Evolutionary conservation across 1,140 invertebrate species (phyloP).

Genomic region (Stratiolaelaps scimitus): DNA sequence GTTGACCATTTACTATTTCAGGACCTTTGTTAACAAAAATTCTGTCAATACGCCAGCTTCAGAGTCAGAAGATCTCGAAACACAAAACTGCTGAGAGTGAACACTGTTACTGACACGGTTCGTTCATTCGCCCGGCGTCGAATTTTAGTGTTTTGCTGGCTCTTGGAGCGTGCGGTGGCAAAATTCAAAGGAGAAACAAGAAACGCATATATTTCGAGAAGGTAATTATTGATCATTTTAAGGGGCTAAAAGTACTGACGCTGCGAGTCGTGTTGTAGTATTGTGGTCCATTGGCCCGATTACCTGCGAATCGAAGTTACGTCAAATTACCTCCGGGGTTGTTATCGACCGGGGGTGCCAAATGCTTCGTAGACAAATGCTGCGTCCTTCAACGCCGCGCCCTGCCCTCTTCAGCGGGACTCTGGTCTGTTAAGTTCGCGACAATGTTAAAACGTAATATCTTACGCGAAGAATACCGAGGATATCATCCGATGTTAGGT

Average conservation of each 20-base stretch:
- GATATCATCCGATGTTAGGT: too few relatives aligned
- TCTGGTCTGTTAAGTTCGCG: too few relatives aligned
- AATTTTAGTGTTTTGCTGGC: not conserved
- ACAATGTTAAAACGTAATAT: too few relatives aligned
- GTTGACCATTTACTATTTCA: not conserved
- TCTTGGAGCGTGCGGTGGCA: not conserved
- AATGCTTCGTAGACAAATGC: constrained; percentile 11
- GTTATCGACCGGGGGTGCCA: constrained; percentile 3
- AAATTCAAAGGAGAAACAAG: not conserved
- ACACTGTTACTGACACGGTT: too few relatives aligned
- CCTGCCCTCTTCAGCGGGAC: too few relatives aligned
- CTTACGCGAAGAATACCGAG: too few relatives aligned
- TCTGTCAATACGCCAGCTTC: not conserved
- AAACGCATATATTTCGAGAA: too few relatives aligned
- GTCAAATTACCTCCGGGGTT: constrained; percentile 25
- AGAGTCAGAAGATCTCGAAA: not conserved
- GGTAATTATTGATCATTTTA: not conserved
- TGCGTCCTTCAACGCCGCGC: not conserved
- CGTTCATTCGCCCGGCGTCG: not conserved
- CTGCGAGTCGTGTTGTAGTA: not conserved
- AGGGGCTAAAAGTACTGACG: not conserved
- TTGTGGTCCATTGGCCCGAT: not conserved
- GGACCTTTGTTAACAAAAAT: not conserved
- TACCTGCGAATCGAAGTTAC: not conserved
- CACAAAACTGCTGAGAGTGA: not conserved